Conservation (phyloP, 2,113 vertebrate genomes). For the Dicentrarchus labrax region DNA sequence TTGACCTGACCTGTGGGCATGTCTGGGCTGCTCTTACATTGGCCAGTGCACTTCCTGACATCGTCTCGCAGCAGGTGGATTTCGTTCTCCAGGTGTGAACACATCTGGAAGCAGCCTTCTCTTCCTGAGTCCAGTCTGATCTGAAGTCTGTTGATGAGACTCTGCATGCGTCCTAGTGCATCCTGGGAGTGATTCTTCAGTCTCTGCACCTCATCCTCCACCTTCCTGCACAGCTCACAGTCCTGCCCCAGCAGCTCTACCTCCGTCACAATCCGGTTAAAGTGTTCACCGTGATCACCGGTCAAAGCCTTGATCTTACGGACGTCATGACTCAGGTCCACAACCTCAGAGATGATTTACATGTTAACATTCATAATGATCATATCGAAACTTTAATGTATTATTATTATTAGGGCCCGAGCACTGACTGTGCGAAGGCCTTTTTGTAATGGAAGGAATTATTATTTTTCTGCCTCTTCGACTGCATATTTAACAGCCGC, state of each 20-base stretch:
- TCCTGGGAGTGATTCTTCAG: conserved; percentile 86
- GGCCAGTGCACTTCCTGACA: conserved; percentile 80
- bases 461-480: too few relatives aligned
- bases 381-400: background rate
- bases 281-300: conserved; percentile 79
- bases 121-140: conserved; percentile 69
- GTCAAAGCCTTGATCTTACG: conserved; percentile 81
- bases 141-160: conserved; percentile 68
- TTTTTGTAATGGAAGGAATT: too few relatives aligned
- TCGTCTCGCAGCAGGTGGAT: conserved; percentile 83
- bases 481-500: too few relatives aligned
- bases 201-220: conserved; percentile 80
- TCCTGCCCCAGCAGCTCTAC: conserved; percentile 79
- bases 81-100: conserved; percentile 83
- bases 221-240: conserved; percentile 75
- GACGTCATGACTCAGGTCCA: conserved; percentile 82
- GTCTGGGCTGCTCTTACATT: conserved; percentile 57
- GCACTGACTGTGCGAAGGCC: too few relatives aligned
- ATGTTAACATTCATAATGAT: background rate
- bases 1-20: conserved; percentile 65
- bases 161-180: conserved; percentile 83
- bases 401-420: too few relatives aligned
- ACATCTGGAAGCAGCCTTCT: conserved; percentile 79
- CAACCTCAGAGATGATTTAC: conserved; percentile 66
- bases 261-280: conserved; percentile 81